phyloP scores from a whole-genome alignment of 2,113 vertebrate genomes.

The Lathamus discolor region DNA sequence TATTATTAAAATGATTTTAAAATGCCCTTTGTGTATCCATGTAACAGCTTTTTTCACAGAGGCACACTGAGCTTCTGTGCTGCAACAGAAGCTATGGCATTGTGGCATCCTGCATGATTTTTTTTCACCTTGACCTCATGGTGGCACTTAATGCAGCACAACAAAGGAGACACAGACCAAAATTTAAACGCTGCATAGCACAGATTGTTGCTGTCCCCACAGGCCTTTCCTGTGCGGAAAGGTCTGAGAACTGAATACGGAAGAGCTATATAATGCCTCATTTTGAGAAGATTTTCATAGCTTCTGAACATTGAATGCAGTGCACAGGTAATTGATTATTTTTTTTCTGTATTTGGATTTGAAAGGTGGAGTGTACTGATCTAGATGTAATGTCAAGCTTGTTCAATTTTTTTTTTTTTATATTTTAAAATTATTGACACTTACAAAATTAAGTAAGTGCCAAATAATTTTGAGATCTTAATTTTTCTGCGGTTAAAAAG shows the following conservation, averaged over 20 bases:
- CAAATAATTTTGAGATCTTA: neutral
- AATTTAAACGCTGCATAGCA: conserved; percentile 44
- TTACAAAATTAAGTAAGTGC: neutral
- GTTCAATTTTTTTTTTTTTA: neutral
- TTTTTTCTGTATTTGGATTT: neutral
- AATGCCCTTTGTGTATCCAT: conserved; percentile 62
- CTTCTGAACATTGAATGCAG: neutral
- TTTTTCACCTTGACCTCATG: conserved; percentile 32
- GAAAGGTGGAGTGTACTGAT: neutral
- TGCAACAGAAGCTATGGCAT: conserved; percentile 4
- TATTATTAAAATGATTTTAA: conserved; percentile 68
- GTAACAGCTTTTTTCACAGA: conserved; percentile 47
- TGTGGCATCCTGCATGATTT: conserved; percentile 22
- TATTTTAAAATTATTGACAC: neutral
- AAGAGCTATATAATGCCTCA: neutral
- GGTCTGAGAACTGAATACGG: neutral
- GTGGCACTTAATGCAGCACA: neutral
- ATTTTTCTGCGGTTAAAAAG: neutral
- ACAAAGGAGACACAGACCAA: conserved; percentile 21
- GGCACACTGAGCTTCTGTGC: conserved; percentile 12
- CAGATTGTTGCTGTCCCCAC: neutral
- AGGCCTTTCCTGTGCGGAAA: neutral
- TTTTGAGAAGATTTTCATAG: neutral
- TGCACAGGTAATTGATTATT: neutral
- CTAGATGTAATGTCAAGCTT: neutral